Percentiles rank a stretch among this genome's conserved stretches.
phyloP scores from a whole-genome alignment of 2,888 invertebrate species.

The Ophraella communa region DNA sequence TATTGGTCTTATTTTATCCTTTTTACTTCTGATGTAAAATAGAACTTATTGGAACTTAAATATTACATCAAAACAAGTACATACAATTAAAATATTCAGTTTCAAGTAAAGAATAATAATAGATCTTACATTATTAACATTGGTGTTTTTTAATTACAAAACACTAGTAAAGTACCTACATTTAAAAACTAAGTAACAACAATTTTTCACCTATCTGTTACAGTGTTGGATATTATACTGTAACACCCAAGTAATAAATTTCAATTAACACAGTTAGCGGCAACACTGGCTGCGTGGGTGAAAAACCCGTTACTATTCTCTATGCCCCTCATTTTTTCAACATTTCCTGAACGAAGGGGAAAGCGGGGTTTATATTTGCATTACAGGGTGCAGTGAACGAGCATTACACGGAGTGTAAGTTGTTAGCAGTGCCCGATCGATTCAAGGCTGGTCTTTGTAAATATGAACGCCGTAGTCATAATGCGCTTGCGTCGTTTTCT shows the following conservation, averaged over 20 bases:
- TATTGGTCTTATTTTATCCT: too few species aligned
- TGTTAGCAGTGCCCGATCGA: constrained; percentile 9
- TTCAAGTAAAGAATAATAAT: too few species aligned
- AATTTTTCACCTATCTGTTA: neutral
- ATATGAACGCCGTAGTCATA: neutral
- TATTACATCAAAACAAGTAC: too few species aligned
- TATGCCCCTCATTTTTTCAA: neutral
- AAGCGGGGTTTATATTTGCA: constrained; percentile 19
- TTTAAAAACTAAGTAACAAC: too few species aligned
- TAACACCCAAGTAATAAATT: neutral
- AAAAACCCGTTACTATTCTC: neutral
- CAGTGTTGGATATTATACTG: neutral
- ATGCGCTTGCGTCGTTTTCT: neutral
- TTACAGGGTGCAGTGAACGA: constrained; percentile 23
- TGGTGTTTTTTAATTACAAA: too few species aligned
- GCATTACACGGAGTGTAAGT: neutral
- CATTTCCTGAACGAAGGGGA: constrained; percentile 6
- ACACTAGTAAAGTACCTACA: too few species aligned
- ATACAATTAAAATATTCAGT: too few species aligned
- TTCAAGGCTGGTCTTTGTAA: constrained; percentile 9
- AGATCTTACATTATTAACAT: too few species aligned
- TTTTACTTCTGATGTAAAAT: too few species aligned
- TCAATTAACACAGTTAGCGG: neutral
- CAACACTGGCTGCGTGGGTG: constrained; percentile 1
- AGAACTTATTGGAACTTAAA: too few species aligned